Percentiles rank a stretch among this genome's conserved stretches.
These are phyloP conservation scores for Euspilapteryx auroguttella DNA, from an alignment of 2,888 invertebrate species.

Conservation along the genomic window DNA sequence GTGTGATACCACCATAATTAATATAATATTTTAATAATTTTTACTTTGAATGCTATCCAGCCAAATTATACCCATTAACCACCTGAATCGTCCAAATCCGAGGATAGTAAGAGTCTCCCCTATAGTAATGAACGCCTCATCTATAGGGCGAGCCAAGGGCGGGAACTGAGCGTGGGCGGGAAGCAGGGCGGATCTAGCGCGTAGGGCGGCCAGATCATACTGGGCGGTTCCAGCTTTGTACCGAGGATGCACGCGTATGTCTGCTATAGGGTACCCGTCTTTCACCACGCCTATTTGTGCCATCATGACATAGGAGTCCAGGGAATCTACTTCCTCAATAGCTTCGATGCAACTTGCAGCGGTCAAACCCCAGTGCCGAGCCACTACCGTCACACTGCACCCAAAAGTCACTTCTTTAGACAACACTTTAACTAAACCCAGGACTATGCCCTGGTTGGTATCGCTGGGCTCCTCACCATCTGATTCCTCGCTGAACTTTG, in stretches of 20 bases:
- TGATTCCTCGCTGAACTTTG: constrained; percentile 6
- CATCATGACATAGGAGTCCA: constrained; percentile 33
- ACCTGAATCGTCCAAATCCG: constrained; percentile 34
- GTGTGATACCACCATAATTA: too few species aligned
- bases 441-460: constrained; percentile 12
- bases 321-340: constrained; percentile 29
- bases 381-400: constrained; percentile 30
- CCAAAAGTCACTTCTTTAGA: constrained; percentile 28
- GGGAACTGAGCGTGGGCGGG: constrained; percentile 6
- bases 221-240: constrained; percentile 18
- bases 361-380: constrained; percentile 27
- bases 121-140: constrained; percentile 22
- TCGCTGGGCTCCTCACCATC: constrained; percentile 16
- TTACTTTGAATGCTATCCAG: too few species aligned
- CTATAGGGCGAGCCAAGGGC: constrained; percentile 17
- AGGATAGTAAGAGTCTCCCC: constrained; percentile 27
- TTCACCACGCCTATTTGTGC: too few species aligned
- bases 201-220: constrained; percentile 27
- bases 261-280: constrained; percentile 19
- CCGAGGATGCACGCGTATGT: constrained; percentile 27
- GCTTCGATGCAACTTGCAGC: constrained; percentile 40
- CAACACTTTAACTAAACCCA: constrained; percentile 27
- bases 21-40: too few species aligned
- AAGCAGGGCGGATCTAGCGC: constrained; percentile 15
- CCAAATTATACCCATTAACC: constrained; percentile 3